These are phyloP conservation scores for Actenoides lindsayi DNA, from an alignment of 2,113 vertebrate species.

Conservation along the genomic window DNA sequence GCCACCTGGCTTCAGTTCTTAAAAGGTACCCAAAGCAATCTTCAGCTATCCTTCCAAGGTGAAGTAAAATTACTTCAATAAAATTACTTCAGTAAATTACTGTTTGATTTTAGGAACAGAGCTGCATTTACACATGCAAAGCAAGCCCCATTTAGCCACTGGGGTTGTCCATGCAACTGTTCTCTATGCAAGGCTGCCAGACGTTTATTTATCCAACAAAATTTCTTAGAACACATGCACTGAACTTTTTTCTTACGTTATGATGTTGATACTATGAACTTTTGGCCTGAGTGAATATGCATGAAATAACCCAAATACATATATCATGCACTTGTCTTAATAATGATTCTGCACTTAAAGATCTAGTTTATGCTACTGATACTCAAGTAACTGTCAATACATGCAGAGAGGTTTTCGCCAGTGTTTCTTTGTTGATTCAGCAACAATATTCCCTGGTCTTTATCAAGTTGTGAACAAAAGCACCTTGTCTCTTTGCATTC, in stretches of 20 bases:
- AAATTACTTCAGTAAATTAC: background rate
- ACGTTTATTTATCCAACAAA: background rate
- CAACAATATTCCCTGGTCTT: background rate
- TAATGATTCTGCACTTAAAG: background rate
- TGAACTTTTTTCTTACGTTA: background rate
- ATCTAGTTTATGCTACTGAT: background rate
- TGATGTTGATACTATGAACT: background rate
- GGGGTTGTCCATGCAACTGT: background rate
- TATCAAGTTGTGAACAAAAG: background rate
- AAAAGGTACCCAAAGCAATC: background rate
- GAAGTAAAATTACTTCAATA: background rate
- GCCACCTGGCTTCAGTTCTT: background rate
- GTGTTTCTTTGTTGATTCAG: background rate
- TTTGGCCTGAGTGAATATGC: background rate
- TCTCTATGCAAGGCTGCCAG: background rate
- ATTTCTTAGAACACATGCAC: background rate
- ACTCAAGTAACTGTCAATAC: background rate
- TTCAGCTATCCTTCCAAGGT: background rate
- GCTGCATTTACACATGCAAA: background rate
- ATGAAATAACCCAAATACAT: background rate
- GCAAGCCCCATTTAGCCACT: background rate
- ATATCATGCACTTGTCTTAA: background rate
- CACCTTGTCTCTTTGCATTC: accelerated
- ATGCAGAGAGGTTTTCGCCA: background rate
- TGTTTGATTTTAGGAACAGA: background rate